Evolutionary conservation across 2,888 invertebrate genomes (phyloP).

Genomic region (Quadroppia sp.): DNA sequence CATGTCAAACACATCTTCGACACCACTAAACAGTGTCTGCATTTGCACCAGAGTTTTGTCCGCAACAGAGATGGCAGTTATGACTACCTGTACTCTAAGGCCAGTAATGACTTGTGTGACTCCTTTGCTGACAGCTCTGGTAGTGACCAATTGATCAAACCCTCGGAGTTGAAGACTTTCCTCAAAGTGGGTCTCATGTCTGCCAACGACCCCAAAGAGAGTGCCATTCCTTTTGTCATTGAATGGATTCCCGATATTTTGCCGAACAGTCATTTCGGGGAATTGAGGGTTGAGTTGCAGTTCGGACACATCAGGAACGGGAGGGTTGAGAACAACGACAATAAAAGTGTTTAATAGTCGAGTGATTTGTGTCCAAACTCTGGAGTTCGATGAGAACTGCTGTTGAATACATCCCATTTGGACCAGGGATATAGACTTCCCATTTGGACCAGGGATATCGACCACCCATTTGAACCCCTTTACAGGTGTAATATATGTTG

Average conservation of each 20-base stretch:
- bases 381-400: no score
- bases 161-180: conserved; percentile 62
- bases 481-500: no score
- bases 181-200: conserved; percentile 62
- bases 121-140: conserved; percentile 45
- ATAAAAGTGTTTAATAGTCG: no score
- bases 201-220: conserved; percentile 58
- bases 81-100: conserved; percentile 52
- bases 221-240: conserved; percentile 63
- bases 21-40: conserved; percentile 62
- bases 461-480: no score
- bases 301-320: conserved; percentile 64
- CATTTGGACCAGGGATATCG: no score
- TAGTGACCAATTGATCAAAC: conserved; percentile 55
- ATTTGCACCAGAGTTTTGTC: conserved; percentile 63
- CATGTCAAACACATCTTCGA: conserved; percentile 71
- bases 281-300: conserved; percentile 67
- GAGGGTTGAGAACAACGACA: conserved; percentile 49
- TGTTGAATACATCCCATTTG: no score
- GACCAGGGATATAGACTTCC: no score
- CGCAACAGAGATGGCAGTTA: conserved; percentile 63
- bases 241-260: conserved; percentile 73
- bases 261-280: conserved; percentile 66
- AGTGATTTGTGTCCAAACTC: no score
- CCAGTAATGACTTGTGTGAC: conserved; percentile 48